A percentile compares a stretch with the other conserved stretches of the same genome.
phyloP scores from a whole-genome alignment of 1,140 invertebrate species.

The Sinella curviseta region DNA sequence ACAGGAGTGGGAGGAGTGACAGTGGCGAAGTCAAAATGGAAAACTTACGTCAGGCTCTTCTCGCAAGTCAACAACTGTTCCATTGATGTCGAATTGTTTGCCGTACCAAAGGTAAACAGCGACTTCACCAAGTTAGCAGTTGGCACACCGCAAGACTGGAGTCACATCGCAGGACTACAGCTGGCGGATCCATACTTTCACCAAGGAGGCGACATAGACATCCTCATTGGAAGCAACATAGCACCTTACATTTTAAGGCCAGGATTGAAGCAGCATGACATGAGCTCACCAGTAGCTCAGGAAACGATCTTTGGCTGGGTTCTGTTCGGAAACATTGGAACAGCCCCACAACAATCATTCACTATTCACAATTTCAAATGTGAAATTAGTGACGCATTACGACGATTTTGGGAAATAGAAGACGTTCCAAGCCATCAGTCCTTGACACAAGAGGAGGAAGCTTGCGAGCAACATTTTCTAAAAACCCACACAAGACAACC shows the following conservation, averaged over 20 bases:
- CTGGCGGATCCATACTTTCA: not conserved
- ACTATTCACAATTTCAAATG: not conserved
- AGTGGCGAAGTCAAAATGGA: not conserved
- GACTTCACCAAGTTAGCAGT: not conserved
- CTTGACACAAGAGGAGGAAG: not conserved
- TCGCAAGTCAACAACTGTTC: not conserved
- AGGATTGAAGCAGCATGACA: not conserved
- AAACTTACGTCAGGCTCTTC: not conserved
- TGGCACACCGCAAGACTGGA: not conserved
- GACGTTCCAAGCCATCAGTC: not conserved
- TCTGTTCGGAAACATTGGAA: not conserved
- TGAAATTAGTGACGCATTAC: not conserved
- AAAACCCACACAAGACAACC: not conserved
- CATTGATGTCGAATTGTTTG: not conserved
- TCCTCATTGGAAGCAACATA: not conserved
- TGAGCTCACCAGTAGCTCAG: not conserved
- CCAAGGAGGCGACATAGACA: not conserved
- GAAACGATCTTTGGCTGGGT: slow-evolving; percentile 10
- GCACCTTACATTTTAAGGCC: not conserved
- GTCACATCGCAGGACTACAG: not conserved
- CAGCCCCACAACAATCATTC: not conserved
- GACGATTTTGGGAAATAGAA: slow-evolving; percentile 20
- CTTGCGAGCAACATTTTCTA: not conserved
- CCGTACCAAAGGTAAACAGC: not conserved
- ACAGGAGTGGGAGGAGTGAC: not conserved